Conservation (phyloP, 2,113 vertebrate species). For the Urocitellus parryii region DNA sequence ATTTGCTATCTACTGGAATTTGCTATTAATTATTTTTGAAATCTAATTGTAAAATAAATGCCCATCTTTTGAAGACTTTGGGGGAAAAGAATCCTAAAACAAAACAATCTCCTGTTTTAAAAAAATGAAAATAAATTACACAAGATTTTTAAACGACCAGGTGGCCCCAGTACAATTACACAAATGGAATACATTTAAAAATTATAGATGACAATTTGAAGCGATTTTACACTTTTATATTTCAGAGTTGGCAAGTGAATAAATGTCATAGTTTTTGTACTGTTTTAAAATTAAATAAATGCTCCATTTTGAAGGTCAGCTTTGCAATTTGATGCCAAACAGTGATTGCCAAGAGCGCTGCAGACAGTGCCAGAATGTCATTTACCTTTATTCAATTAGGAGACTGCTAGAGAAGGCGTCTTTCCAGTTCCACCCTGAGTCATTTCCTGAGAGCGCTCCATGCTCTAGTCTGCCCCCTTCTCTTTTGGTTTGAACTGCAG, state of each 20-base stretch:
- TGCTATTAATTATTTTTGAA: slow-evolving; percentile 26
- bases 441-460: slow-evolving; percentile 37
- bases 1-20: not conserved
- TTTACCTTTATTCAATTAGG: slow-evolving; percentile 71
- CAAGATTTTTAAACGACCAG: slow-evolving; percentile 68
- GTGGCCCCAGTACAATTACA: slow-evolving; percentile 65
- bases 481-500: not conserved
- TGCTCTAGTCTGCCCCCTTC: not conserved
- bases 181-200: slow-evolving; percentile 61
- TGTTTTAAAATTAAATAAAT: slow-evolving; percentile 75
- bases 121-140: slow-evolving; percentile 39
- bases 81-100: not conserved
- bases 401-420: slow-evolving; percentile 47
- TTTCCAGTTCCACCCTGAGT: slow-evolving; percentile 45
- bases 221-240: slow-evolving; percentile 61
- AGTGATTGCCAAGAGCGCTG: slow-evolving; percentile 56
- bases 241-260: slow-evolving; percentile 77
- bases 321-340: slow-evolving; percentile 62
- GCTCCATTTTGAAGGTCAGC: slow-evolving; percentile 66
- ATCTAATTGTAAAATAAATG: not conserved
- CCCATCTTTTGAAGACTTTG: not conserved
- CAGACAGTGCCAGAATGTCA: slow-evolving; percentile 35
- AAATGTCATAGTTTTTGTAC: slow-evolving; percentile 69
- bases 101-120: slow-evolving; percentile 5
- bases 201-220: slow-evolving; percentile 40